These are phyloP conservation scores for Lithobates sylvaticus DNA, from an alignment of 2,797 vertebrate genomes.

Conservation along the genomic window DNA sequence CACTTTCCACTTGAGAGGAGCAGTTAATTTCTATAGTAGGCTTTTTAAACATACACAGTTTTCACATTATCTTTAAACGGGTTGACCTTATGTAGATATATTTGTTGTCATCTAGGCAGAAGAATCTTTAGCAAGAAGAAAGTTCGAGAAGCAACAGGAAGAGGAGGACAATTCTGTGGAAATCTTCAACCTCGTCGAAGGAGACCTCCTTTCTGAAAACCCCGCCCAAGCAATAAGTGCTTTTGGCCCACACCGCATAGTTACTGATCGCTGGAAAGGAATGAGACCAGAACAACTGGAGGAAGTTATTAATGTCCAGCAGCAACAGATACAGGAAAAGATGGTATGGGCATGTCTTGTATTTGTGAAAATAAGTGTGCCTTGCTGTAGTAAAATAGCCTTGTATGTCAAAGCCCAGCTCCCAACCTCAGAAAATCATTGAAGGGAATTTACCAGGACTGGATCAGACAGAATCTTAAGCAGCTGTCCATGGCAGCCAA, in stretches of 20 bases:
- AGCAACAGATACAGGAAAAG: conserved; percentile 84
- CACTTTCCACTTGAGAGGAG: too few relatives aligned
- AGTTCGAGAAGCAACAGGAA: conserved; percentile 67
- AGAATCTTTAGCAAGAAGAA: conserved; percentile 73
- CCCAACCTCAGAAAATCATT: too few relatives aligned
- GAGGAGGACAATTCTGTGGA: conserved; percentile 74
- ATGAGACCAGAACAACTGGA: conserved; percentile 75
- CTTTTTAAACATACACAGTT: too few relatives aligned
- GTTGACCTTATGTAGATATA: too few relatives aligned
- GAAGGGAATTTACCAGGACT: too few relatives aligned
- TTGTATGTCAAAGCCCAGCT: too few relatives aligned
- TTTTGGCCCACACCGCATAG: conserved; percentile 71
- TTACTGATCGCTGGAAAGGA: conserved; percentile 77
- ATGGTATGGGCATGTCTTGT: conserved; percentile 73
- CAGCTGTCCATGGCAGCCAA: too few relatives aligned
- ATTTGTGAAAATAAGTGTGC: too few relatives aligned
- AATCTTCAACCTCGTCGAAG: conserved; percentile 73
- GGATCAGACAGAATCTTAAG: too few relatives aligned
- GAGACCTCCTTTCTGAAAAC: conserved; percentile 75
- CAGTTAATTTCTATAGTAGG: too few relatives aligned
- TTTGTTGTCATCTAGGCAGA: conserved; percentile 69
- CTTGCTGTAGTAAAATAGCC: too few relatives aligned
- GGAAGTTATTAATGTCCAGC: conserved; percentile 75
- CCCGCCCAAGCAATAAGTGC: conserved; percentile 69
- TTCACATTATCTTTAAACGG: too few relatives aligned